These are phyloP conservation scores for Pituophis catenifer DNA, from an alignment of 2,113 vertebrate species.

Conservation along the genomic window DNA sequence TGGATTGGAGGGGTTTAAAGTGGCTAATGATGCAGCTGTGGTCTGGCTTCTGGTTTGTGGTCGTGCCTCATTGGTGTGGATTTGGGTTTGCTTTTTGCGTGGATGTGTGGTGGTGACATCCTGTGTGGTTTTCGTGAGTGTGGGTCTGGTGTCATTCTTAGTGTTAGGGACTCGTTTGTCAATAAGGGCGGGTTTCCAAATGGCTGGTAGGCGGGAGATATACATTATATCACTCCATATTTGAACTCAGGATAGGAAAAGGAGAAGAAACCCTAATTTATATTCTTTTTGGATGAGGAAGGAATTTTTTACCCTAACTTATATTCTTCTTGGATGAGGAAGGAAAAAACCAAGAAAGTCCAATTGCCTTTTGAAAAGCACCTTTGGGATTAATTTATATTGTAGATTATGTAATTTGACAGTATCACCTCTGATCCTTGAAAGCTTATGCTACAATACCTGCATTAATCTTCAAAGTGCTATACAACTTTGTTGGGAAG, in stretches of 20 bases:
- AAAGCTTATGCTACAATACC: neutral
- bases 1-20: too few species aligned
- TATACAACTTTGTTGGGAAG: neutral
- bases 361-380: neutral
- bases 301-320: neutral
- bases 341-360: neutral
- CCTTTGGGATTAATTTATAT: neutral
- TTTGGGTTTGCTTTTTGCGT: too few species aligned
- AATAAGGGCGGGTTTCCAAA: too few species aligned
- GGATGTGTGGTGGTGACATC: too few species aligned
- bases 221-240: slow-evolving; percentile 9
- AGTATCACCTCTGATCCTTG: neutral
- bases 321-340: neutral
- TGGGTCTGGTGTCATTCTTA: too few species aligned
- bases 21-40: too few species aligned
- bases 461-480: neutral
- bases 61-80: too few species aligned
- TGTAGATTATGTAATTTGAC: neutral
- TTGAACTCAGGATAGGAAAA: slow-evolving; percentile 14
- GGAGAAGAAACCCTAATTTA: neutral
- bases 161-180: too few species aligned
- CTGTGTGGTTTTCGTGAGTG: too few species aligned
- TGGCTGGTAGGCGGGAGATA: too few species aligned
- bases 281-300: neutral
- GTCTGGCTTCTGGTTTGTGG: too few species aligned